A percentile compares a stretch with the other conserved stretches of the same genome.
Conservation (phyloP, 2,113 vertebrate genomes). For the Colinus virginianus region DNA sequence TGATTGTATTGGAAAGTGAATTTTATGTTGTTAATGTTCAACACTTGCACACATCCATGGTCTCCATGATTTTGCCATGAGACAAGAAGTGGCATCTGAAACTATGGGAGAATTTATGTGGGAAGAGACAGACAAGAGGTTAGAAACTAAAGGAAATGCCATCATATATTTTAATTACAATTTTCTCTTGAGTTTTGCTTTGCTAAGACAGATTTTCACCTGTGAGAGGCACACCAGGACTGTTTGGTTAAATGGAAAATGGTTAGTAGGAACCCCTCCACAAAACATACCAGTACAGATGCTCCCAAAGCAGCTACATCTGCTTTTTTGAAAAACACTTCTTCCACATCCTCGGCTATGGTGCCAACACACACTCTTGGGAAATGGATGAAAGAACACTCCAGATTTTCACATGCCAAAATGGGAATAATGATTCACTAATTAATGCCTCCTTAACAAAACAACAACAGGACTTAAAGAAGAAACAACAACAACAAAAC, state of each 20-base stretch:
- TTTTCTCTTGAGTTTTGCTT: not conserved
- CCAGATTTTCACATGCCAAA: constrained; percentile 63
- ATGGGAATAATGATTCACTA: constrained; percentile 71
- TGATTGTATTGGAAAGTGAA: not conserved
- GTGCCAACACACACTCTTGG: constrained; percentile 60
- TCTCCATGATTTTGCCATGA: not conserved
- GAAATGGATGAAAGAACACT: constrained; percentile 69
- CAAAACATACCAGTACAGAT: constrained; percentile 12
- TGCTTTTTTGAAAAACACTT: constrained; percentile 69
- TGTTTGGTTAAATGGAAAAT: not conserved
- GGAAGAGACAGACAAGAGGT: not conserved
- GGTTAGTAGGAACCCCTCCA: constrained; percentile 9
- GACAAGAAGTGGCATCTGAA: not conserved
- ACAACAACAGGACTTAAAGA: constrained; percentile 15
- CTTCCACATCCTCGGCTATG: constrained; percentile 68
- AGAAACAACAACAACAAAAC: not conserved
- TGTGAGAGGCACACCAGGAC: not conserved
- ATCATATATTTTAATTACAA: not conserved
- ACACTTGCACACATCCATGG: not conserved
- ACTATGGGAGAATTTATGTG: not conserved
- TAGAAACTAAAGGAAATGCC: constrained; percentile 8
- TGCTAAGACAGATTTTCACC: not conserved
- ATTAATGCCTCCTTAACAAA: constrained; percentile 65
- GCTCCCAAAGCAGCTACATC: constrained; percentile 59
- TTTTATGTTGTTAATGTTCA: not conserved